Conservation (phyloP, 2,888 invertebrate genomes). For the Amphiduros pacificus region DNA sequence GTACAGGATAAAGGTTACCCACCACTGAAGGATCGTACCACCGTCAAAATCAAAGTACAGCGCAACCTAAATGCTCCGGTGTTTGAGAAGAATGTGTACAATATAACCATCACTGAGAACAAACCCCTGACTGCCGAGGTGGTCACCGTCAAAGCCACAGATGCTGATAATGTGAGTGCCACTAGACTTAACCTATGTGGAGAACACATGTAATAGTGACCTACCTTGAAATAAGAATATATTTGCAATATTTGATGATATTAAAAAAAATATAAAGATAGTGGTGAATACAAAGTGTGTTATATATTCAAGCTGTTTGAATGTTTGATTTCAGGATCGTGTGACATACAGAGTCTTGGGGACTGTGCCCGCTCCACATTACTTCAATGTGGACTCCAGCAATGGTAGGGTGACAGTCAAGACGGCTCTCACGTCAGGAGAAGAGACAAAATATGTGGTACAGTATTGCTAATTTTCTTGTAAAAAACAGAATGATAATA, state of each 20-base stretch:
- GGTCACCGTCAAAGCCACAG: conserved; percentile 31
- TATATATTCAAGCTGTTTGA: too few relatives aligned
- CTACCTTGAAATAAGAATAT: too few relatives aligned
- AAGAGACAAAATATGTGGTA: conserved; percentile 23
- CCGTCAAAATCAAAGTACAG: conserved; percentile 40
- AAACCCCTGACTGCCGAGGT: conserved; percentile 26
- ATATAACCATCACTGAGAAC: conserved; percentile 30
- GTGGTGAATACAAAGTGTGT: neutral
- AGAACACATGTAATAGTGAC: too few relatives aligned
- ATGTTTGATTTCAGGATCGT: conserved; percentile 8
- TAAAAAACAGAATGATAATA: neutral
- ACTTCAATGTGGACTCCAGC: conserved; percentile 85
- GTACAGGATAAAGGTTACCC: conserved; percentile 36
- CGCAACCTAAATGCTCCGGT: conserved; percentile 37
- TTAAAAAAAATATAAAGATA: neutral
- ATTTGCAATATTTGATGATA: too few relatives aligned
- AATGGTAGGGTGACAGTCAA: conserved; percentile 78
- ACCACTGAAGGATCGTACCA: conserved; percentile 30
- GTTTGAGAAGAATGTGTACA: conserved; percentile 24
- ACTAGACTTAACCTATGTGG: too few relatives aligned
- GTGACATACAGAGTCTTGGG: conserved; percentile 19
- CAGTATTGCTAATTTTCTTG: conserved; percentile 5
- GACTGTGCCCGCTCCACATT: conserved; percentile 62
- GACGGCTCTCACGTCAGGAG: conserved; percentile 22
- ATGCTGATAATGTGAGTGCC: conserved; percentile 21